Evolutionary conservation across 1,140 invertebrate genomes (phyloP), one percentile per base, ranked within the genome.

Genomic region (Bombus consobrinus): DNA sequence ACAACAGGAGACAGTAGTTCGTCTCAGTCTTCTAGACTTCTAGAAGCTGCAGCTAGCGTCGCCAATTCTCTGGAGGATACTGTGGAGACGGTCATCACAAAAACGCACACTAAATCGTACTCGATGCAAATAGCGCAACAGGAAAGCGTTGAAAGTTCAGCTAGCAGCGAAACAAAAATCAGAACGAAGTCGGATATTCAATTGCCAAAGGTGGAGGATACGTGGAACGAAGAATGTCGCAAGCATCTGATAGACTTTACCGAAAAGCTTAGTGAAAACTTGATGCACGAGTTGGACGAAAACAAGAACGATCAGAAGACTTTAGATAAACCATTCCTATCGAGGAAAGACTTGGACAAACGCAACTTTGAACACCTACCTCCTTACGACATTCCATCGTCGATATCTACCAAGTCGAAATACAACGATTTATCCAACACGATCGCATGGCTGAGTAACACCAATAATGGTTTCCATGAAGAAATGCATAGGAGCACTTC

Each of bases 191-290:
- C 88, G 15, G 74, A 47, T 12, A 41, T 76, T n/a, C 83, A 85
- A 28, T n/a, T 91, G 0, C 92, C 91, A 3, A 91, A 88, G 25
- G 93, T 94, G 64, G 95, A 96, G 39, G 95, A 95, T 87, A 94
- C 94, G 0, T 97, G 97, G 96, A 96, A 95, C 87, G 96, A 97
- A 91, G 96, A 97, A 85, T 96, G 96, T 77, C 95, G 96, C 82
- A 96, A 96, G 88, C 97, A 98, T 92, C 94, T 98, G 68, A 97
- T 97, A 5, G 97, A 97, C 88, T 98, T 98, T 88, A 97, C 97
- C 1, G 97, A 98, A 91, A 97, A 97, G 92, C 93, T 97, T 9
- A 96, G 96, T 83, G 97, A 97, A 90, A 97, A 97, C 91, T 94
- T 98, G 53, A 95, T 97, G 69, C 96, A 97, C 72, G 97, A 59